Evolutionary conservation across 1,140 invertebrate genomes (phyloP), one percentile per base, ranked within the genome.

Genomic region (Euwallacea similis): DNA sequence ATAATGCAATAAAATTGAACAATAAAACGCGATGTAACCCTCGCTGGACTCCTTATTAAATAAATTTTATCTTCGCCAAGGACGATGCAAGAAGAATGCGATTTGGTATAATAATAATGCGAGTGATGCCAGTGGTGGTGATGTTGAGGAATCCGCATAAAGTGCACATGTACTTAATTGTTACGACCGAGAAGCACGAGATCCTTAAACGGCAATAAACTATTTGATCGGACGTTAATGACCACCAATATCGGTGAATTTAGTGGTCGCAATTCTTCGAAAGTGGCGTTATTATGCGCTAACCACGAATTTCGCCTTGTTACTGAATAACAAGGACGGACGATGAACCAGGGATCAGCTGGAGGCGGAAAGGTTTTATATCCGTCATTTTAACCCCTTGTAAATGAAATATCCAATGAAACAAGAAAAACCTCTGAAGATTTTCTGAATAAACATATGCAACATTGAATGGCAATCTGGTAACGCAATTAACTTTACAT

Each of bases 321-420:
- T 44, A 63, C 42, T 33, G 42, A 63, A 63, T 47, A 47, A 42
- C 63, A 65, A 65, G 63, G 63, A 53, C 63, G 63, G 11, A 10
- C 63, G 47, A 54, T 65, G 63, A 65, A 65, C 63, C 44, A 50
- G 2, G 11, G 42, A 61, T 42, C 16, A 56, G 13, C 9, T 56
- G 54, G 54, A 9, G 54, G 16, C n/a, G 11, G 8, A 56, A 56
- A 50, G 13, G 13, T 50, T 50, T 50, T 10, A 11, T 50, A 50
- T 50, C 0, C 9, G 13, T 3, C 46, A 50, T 50, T 50, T 50
- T 50, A 11, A 50, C 21, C 21, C 21, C 21, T 33, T 33, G 21
- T 33, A 33, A 33, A 33, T 33, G 21, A 33, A 33, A 33, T 50
- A 50, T 7, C 13, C 46, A 7, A 10, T 50, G 6, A 50, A 10